A percentile compares a stretch with the other conserved stretches of the same genome.
Conservation (phyloP, 37 sponge, comb jelly and placozoan species). For the Aplysina aerophoba region DNA sequence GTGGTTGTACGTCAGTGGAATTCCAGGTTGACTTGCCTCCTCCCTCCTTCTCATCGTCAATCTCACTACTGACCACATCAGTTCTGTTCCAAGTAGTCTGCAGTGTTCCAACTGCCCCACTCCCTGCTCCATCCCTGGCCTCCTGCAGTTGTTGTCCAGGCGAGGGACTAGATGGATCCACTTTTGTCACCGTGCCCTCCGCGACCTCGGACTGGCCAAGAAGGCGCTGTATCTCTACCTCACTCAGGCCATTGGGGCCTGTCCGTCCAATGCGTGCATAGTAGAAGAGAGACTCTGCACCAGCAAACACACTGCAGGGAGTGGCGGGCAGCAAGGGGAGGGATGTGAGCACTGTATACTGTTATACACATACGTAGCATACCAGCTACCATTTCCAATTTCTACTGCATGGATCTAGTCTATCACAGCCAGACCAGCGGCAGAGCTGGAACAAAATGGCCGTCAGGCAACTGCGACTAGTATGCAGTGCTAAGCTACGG, state of each 20-base stretch:
- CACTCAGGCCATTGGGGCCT: constrained; percentile 36
- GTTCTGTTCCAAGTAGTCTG: constrained; percentile 6
- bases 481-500: too few species aligned
- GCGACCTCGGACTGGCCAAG: constrained; percentile 1
- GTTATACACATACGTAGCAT: too few species aligned
- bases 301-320: constrained; percentile 66
- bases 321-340: constrained; percentile 4
- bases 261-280: constrained; percentile 42
- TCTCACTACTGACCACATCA: not conserved
- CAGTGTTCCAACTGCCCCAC: not conserved
- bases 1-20: not conserved
- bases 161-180: not conserved
- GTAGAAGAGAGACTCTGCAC: constrained; percentile 73
- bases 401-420: too few species aligned
- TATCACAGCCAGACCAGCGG: too few species aligned
- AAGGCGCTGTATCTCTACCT: constrained; percentile 58
- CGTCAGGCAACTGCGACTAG: too few species aligned
- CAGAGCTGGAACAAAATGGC: too few species aligned
- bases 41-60: not conserved
- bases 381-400: too few species aligned
- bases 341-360: not conserved
- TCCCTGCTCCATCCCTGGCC: not conserved
- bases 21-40: not conserved
- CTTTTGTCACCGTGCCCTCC: not conserved
- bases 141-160: too few species aligned